phyloP scores from a whole-genome alignment of 2,888 invertebrate species.

The Chrysopilus asiliformis region DNA sequence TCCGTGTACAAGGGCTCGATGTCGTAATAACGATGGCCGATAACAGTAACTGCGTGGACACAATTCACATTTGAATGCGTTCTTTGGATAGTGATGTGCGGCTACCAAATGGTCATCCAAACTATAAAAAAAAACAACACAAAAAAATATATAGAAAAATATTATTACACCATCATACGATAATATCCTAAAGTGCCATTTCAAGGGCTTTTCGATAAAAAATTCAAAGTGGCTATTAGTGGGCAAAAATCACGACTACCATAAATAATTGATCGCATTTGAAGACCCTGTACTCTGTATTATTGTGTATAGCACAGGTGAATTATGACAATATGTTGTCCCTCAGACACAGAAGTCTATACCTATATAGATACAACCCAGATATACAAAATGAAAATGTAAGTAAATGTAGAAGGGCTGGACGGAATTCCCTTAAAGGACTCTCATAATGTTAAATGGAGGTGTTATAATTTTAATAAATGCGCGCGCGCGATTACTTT shows the following conservation, averaged over 20 bases:
- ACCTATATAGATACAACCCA: no score
- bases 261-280: no score
- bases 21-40: slow-evolving; percentile 66
- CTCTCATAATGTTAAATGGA: no score
- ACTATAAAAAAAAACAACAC: slow-evolving; percentile 44
- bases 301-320: no score
- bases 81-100: slow-evolving; percentile 63
- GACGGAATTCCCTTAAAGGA: no score
- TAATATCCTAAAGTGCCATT: neutral
- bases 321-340: no score
- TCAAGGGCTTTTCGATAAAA: no score
- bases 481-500: slow-evolving; percentile 5
- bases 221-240: neutral
- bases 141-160: neutral
- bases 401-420: no score
- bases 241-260: no score
- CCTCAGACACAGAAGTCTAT: no score
- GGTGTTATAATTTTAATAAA: slow-evolving; percentile 11
- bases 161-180: neutral
- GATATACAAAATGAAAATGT: no score
- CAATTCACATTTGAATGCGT: slow-evolving; percentile 69
- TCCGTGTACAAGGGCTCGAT: slow-evolving; percentile 68
- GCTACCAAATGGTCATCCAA: slow-evolving; percentile 70
- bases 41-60: slow-evolving; percentile 75
- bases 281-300: no score